A percentile compares a stretch with the other conserved stretches of the same genome.
phyloP scores from a whole-genome alignment of 2,113 vertebrate species.

The Psammodynastes pulverulentus region DNA sequence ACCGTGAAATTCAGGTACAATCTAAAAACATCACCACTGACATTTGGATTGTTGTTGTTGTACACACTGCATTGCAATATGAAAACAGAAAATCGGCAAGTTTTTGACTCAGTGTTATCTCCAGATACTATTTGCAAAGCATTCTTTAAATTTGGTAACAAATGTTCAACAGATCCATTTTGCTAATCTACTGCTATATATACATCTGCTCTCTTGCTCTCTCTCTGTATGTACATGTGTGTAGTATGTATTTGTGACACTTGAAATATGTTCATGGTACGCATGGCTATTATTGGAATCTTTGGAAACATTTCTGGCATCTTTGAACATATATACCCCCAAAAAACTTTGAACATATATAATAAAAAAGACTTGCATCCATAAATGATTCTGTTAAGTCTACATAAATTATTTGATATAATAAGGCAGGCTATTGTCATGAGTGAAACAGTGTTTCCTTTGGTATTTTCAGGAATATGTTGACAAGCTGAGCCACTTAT shows the following conservation, averaged over 20 bases:
- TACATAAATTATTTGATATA: not conserved
- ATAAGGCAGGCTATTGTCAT: not conserved
- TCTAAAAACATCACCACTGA: not conserved
- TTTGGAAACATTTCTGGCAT: not conserved
- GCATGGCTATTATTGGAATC: not conserved
- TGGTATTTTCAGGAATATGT: not conserved
- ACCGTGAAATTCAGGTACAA: not conserved
- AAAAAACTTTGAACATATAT: not conserved
- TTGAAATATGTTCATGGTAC: not conserved
- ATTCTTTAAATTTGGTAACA: not conserved
- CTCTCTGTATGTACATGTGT: no score
- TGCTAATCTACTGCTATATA: not conserved
- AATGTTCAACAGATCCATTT: not conserved
- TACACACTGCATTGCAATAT: not conserved
- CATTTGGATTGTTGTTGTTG: not conserved
- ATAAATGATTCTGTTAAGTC: not conserved
- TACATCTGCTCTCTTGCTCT: no score
- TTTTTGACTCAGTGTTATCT: not conserved
- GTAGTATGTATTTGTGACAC: not conserved
- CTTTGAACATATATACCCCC: not conserved
- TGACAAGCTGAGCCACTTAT: not conserved
- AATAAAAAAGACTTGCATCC: not conserved
- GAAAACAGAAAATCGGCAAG: not conserved
- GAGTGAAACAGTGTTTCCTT: not conserved
- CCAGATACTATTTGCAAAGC: not conserved